These are phyloP conservation scores for Pollenia griseotomentosa DNA, from an alignment of 2,888 invertebrate species.

Conservation along the genomic window DNA sequence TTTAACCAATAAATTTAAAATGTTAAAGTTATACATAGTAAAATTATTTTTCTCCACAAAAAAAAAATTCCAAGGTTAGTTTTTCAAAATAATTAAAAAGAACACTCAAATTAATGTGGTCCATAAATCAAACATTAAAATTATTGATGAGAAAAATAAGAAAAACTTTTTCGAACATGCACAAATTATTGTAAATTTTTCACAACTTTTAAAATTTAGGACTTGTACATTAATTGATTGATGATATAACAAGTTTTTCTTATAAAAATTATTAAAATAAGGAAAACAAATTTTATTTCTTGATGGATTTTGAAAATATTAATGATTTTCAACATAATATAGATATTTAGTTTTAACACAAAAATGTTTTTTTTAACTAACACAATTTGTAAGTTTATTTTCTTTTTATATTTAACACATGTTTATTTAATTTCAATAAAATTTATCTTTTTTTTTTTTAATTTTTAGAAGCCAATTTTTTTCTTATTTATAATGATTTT, in stretches of 20 bases:
- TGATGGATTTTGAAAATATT: not conserved
- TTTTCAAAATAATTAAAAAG: not conserved
- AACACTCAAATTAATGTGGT: not conserved
- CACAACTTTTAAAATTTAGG: conserved; percentile 13
- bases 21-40: too few relatives aligned
- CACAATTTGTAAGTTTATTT: conserved; percentile 24
- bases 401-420: conserved; percentile 36
- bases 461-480: too few relatives aligned
- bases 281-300: not conserved
- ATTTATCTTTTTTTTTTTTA: conserved; percentile 14
- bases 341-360: conserved; percentile 4
- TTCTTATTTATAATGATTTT: not conserved
- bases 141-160: not conserved
- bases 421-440: conserved; percentile 24
- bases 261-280: not conserved
- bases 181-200: conserved; percentile 26
- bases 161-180: conserved; percentile 6
- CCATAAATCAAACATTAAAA: conserved; percentile 38
- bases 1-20: too few relatives aligned
- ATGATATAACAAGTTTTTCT: conserved; percentile 29
- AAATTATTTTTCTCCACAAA: too few relatives aligned
- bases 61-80: too few relatives aligned
- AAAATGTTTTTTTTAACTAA: conserved; percentile 5
- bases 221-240: not conserved
- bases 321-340: not conserved